These are phyloP conservation scores for Oscheius sp. DNA, from an alignment of 2,888 invertebrate genomes.

Conservation along the genomic window DNA sequence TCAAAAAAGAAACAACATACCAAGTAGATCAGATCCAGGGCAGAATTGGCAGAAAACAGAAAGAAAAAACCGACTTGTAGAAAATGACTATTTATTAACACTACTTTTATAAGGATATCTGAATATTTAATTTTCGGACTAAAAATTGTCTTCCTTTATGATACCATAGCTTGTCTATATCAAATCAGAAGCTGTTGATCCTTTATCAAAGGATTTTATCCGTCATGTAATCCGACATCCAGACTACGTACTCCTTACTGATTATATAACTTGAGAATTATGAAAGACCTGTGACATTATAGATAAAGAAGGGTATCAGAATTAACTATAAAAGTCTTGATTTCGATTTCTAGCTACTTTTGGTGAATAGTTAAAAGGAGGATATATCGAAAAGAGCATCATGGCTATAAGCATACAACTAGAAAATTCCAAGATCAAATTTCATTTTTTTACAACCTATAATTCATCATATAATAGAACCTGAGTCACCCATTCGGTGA, in stretches of 20 bases:
- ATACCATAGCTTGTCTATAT: background rate
- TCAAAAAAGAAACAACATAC: no score
- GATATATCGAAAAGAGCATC: background rate
- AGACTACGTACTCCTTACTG: background rate
- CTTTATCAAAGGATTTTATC: background rate
- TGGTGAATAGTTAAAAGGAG: background rate
- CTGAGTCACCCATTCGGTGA: no score
- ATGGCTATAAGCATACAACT: background rate
- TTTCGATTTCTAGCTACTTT: background rate
- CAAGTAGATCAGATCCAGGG: no score
- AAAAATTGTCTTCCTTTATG: no score
- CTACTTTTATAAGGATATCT: no score
- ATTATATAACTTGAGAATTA: background rate
- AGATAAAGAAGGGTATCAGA: background rate
- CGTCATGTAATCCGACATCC: background rate
- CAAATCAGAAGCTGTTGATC: background rate
- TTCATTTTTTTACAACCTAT: no score
- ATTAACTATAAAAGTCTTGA: background rate
- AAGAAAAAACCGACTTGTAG: no score
- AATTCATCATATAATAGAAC: no score
- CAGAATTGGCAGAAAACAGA: no score
- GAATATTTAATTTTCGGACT: no score
- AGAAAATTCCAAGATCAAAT: background rate
- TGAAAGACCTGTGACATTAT: constrained; percentile 5
- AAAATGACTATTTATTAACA: no score